Evolutionary conservation across 2,113 vertebrate species (phyloP), one percentile per base, ranked within the genome.

Genomic region (Alligator sinensis): DNA sequence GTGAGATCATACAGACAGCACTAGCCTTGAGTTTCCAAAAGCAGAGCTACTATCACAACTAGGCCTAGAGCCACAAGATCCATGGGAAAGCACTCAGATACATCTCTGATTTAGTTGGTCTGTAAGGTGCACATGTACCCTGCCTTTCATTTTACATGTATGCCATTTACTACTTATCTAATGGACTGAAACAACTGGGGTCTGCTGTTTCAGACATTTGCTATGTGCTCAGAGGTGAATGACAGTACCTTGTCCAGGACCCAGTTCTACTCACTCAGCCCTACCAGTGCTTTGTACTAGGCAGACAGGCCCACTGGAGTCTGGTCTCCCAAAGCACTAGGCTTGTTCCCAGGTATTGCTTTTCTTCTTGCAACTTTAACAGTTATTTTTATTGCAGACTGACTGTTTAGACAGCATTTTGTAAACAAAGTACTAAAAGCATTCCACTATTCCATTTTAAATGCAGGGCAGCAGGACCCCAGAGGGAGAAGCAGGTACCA

Each of bases 281-380:
- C 68, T 34, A 72, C 18, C 5, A 9, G 10, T 38, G 30, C 10
- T 72, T 72, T 72, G 19, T 72, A 72, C 22, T 72, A 13, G 1
- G 5, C 30, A 22, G 30, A 11, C 22, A 70, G 68, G 17, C 30
- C 68, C 68, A 38, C 30, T 70, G 68, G 34, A 19, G 11, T 70
- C 68, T 11, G 22, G 59, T 15, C 59, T 61, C 81, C 91, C 77
- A 16, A 28, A 94, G 60, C 70, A 4, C n/a, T 34, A 54, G 28
- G 12, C 5, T 66, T 27, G 78, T 4, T 19, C 22, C 72, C 82
- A 70, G 62, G 38, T 74, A 47, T 55, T 28, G 34, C 54, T 88
- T 11, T 66, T 34, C 80, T n/a, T 34, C 25, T 47, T 76, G n/a
- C 0, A 0, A 63, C n/a, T 1, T 16, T 66, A 61, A 21, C 6